Base-by-base conservation (phyloP, 2,113 vertebrate species). In the Tiliqua scincoides region DNA sequence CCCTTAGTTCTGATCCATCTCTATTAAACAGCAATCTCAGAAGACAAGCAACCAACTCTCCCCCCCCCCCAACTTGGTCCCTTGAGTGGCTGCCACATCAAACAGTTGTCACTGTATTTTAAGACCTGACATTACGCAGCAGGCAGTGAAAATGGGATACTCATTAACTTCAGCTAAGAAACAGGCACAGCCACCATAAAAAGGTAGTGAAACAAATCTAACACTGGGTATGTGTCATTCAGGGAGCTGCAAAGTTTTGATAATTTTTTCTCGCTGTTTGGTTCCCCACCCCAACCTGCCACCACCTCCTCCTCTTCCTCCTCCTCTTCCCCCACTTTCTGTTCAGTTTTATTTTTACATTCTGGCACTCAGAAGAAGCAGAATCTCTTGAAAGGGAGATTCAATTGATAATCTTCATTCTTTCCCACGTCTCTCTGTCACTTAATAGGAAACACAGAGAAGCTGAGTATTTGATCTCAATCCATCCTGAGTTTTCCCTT, bases 151-250 rank as follows among this genome's bases (percentile, higher is more conserved):
- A 90, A 88, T 88, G 85, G 90, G 92, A 83, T 90, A 87, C 92
- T 94, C 94, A 93, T 95, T 95, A 95, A 91, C 87, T 91, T 76
- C 1, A 0, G 85, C 0, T 63, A 79, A 86, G 67, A 85, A 93
- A 94, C 91, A 93, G 95, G 89, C 95, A 84, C 93, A 89, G 95
- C 89, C 92, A 93, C 94, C 90, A 83, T 89, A 94, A 95, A 79
- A 93, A 95, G 94, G 93, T 76, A 93, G 87, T 86, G 87, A 89
- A 95, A 71, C 89, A 82, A 17, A 80, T 91, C 91, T 52, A 85
- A 57, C 91, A 76, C 85, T 94, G 17, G 67, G 80, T 57, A 91
- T 21, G 67, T 92, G 93, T 91, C 94, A 91, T 92, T 95, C 89
- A 89, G 90, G n/a, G 71, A 88, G 77, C 83, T 87, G 70, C 76